Conservation (phyloP, 2,113 vertebrate species). For the Aleadryas rufinucha region DNA sequence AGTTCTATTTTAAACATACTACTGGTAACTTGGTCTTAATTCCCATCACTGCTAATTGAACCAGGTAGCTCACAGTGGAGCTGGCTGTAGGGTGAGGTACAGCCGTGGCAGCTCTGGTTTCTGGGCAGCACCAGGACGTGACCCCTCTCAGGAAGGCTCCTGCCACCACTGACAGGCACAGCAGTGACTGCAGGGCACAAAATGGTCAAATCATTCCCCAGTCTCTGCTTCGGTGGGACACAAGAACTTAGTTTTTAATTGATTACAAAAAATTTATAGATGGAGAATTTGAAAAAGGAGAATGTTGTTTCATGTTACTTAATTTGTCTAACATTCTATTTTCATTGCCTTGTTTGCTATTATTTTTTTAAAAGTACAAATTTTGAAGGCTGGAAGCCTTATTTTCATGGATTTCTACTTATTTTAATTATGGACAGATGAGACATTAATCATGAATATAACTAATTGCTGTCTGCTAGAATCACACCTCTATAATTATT, state of each 20-base stretch:
- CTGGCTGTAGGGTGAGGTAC: not conserved
- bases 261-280: not conserved
- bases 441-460: not conserved
- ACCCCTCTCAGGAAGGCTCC: not conserved
- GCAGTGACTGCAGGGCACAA: not conserved
- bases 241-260: not conserved
- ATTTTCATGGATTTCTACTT: not conserved
- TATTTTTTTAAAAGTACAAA: not conserved
- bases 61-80: fast-evolving
- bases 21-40: not conserved
- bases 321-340: not conserved
- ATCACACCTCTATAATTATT: not conserved
- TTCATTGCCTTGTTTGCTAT: not conserved
- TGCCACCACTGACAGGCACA: not conserved
- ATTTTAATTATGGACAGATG: not conserved
- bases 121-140: not conserved
- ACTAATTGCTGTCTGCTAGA: not conserved
- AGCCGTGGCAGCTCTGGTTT: not conserved
- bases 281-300: not conserved
- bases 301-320: not conserved
- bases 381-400: not conserved
- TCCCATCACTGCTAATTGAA: not conserved
- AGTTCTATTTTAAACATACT: not conserved
- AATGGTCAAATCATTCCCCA: not conserved
- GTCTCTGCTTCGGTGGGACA: not conserved